Base-by-base conservation (phyloP, 2,113 vertebrate genomes). In the Martes martes region DNA sequence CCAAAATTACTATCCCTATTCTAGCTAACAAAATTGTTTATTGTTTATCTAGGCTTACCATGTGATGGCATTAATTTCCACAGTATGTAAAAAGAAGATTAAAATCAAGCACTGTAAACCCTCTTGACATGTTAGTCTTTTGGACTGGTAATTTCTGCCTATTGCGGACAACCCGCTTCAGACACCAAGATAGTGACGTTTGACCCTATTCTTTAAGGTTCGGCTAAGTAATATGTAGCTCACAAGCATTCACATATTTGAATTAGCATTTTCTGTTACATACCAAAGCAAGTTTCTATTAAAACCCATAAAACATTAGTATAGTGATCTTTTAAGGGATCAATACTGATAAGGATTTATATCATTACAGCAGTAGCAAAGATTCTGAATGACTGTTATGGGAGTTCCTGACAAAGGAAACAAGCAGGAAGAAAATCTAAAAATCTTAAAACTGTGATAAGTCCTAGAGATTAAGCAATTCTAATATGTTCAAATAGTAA, bases 131-230 rank as follows among this genome's bases (percentile, higher is more conserved):
- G 19, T 11, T 84, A 86, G 55, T n/a, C 6, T 78, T 93, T 50
- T 95, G 63, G 63, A 78, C 3, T 78, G 52, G 92, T 89, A 91
- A 93, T 65, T 86, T 96, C 73, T 91, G 33, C 78, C 83, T 96
- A 18, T 6, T 73, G 15, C 55, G 47, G 39, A 80, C 80, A 97
- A 79, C 24, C 61, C 15, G 42, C 45, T 79, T 96, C 52, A 74
- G 23, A 87, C 23, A 87, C 67, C 69, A 59, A 45, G 42, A 86
- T 42, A 89, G n/a, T 73, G 33, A 94, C 26, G 24, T 33, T 78
- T 65, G 80, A 61, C 59, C 36, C 42, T 78, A 42, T 92, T 57
- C 16, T 76, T 16, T 87, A 85, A 76, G 45, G 42, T 33, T 95
- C 82, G 80, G 45, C n/a, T 83, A 92, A 86, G 57, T 76, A 92